phyloP scores from a whole-genome alignment of 1,140 invertebrate genomes.

The Brachionus koreanus region DNA sequence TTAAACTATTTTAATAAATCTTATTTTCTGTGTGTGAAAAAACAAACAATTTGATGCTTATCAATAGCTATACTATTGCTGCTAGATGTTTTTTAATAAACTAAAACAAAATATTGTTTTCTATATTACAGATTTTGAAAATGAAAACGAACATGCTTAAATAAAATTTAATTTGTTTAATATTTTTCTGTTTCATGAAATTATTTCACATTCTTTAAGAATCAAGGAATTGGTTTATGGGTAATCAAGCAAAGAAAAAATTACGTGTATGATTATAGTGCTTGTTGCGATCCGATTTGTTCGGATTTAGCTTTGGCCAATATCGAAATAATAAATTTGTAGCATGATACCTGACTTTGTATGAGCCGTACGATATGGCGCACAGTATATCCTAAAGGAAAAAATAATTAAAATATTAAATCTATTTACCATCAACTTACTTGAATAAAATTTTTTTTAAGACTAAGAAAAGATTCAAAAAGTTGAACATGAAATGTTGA shows the following conservation, averaged over 20 bases:
- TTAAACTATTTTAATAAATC: no score
- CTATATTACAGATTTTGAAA: no score
- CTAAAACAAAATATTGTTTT: no score
- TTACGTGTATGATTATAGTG: not conserved
- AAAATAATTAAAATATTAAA: not conserved
- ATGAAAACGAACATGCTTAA: no score
- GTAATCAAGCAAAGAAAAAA: conserved; percentile 1
- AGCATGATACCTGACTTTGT: conserved; percentile 80
- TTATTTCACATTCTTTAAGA: no score
- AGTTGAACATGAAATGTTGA: conserved; percentile 54
- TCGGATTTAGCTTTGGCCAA: conserved; percentile 95
- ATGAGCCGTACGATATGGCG: conserved; percentile 92
- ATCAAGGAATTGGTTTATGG: no score
- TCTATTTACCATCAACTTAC: not conserved
- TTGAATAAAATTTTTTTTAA: conserved; percentile 38
- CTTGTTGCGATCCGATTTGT: conserved; percentile 69
- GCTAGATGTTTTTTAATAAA: no score
- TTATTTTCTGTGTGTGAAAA: no score
- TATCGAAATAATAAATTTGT: conserved; percentile 96
- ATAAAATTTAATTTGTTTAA: no score
- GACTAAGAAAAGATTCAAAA: conserved; percentile 23
- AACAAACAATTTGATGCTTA: no score
- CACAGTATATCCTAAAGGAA: conserved; percentile 77
- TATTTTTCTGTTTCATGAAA: no score
- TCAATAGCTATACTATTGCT: no score